These are phyloP conservation scores for Rhaphigaster nebulosa DNA, from an alignment of 2,888 invertebrate genomes.

Conservation along the genomic window DNA sequence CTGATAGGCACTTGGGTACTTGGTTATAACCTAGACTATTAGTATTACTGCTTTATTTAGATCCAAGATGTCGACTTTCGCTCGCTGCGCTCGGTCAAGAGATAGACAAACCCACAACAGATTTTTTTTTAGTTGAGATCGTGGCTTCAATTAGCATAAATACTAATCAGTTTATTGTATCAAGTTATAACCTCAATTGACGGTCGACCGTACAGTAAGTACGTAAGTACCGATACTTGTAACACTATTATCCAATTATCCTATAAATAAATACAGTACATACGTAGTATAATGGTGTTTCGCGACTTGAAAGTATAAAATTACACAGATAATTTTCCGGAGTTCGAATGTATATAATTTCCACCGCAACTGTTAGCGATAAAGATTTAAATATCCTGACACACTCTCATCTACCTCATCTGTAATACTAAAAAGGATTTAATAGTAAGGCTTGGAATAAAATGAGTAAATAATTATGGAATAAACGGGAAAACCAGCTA, in stretches of 20 bases:
- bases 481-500: not conserved
- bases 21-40: no score
- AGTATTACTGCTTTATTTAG: no score
- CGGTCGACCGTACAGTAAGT: no score
- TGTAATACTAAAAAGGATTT: not conserved
- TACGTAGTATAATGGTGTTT: not conserved
- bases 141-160: no score
- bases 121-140: no score
- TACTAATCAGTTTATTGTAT: no score
- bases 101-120: no score
- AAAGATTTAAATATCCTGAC: not conserved
- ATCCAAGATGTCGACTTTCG: no score
- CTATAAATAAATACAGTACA: not conserved
- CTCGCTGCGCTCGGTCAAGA: no score
- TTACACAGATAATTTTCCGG: not conserved
- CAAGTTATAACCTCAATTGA: no score
- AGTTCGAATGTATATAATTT: not conserved
- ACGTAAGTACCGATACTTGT: no score
- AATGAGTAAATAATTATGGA: conserved; percentile 18
- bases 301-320: not conserved
- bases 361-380: not conserved
- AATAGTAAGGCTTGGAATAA: not conserved
- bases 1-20: no score
- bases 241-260: not conserved
- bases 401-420: not conserved